These are phyloP conservation scores for Dryocosmus kuriphilus DNA, from an alignment of 2,888 invertebrate genomes.

Conservation along the genomic window DNA sequence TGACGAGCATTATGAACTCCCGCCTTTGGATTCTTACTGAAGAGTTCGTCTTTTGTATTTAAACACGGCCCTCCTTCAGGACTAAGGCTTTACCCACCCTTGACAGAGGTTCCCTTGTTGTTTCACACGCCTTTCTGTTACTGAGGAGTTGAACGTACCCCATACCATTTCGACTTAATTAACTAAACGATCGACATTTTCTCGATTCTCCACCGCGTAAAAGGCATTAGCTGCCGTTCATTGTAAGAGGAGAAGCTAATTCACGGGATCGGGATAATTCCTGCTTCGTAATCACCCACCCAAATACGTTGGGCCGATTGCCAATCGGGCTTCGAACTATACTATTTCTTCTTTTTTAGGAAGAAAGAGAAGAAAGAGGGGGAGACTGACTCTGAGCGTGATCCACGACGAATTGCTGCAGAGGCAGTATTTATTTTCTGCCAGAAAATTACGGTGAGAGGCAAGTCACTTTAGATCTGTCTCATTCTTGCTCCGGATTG, in stretches of 20 bases:
- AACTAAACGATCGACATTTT: slow-evolving; percentile 45
- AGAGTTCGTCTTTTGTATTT: slow-evolving; percentile 7
- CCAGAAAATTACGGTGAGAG: slow-evolving; percentile 25
- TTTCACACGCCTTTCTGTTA: slow-evolving; percentile 4
- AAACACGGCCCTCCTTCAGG: not conserved
- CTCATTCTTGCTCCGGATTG: slow-evolving; percentile 1
- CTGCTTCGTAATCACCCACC: slow-evolving; percentile 52
- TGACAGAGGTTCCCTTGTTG: slow-evolving; percentile 4
- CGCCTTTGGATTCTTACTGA: not conserved
- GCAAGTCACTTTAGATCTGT: slow-evolving; percentile 2
- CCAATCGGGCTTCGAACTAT: slow-evolving; percentile 51
- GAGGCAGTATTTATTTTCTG: slow-evolving; percentile 18
- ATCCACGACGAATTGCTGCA: slow-evolving; percentile 22
- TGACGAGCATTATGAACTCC: not conserved
- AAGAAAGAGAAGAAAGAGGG: slow-evolving; percentile 4
- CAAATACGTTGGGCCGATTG: slow-evolving; percentile 52
- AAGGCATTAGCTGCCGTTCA: slow-evolving; percentile 51
- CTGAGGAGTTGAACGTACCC: not conserved
- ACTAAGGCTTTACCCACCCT: not conserved
- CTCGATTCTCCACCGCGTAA: slow-evolving; percentile 46
- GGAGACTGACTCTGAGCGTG: slow-evolving; percentile 20
- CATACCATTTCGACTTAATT: slow-evolving; percentile 43
- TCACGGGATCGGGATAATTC: slow-evolving; percentile 47
- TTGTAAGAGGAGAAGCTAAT: slow-evolving; percentile 52
- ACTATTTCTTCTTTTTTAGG: slow-evolving; percentile 25